phyloP scores from a whole-genome alignment of 2,797 vertebrate genomes.

The Arctocebus calabarensis region DNA sequence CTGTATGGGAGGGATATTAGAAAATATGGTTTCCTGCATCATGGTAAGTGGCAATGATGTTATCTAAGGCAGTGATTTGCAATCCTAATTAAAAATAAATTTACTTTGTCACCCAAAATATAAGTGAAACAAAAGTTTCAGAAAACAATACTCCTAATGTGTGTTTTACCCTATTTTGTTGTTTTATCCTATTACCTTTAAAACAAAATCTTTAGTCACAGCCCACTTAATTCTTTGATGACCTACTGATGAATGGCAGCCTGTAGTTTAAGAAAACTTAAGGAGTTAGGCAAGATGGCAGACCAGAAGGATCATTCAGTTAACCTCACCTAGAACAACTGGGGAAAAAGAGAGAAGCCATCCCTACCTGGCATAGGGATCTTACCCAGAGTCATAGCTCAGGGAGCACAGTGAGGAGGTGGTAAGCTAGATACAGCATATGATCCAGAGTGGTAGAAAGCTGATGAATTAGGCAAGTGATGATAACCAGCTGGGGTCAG shows the following conservation, averaged over 20 bases:
- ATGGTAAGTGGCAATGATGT: neutral
- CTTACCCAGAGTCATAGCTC: too few species aligned
- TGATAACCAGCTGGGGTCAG: too few species aligned
- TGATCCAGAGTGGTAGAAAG: too few species aligned
- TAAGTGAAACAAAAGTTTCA: neutral
- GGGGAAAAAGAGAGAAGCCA: too few species aligned
- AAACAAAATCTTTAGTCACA: neutral
- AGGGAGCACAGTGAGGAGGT: too few species aligned
- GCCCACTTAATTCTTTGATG: constrained; percentile 15
- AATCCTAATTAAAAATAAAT: neutral
- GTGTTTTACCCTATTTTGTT: constrained; percentile 14
- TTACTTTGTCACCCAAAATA: neutral
- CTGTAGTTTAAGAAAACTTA: neutral
- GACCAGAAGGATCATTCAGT: too few species aligned
- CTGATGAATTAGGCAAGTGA: too few species aligned
- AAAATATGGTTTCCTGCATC: neutral
- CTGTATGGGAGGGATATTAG: neutral
- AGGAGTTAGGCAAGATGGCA: too few species aligned
- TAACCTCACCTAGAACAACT: too few species aligned
- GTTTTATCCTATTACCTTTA: constrained; percentile 8
- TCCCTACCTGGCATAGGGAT: too few species aligned
- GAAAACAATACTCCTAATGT: neutral
- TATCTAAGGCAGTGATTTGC: neutral
- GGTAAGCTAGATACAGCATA: too few species aligned
- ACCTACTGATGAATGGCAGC: neutral